Percentiles rank a stretch among this genome's conserved stretches.
Conservation (phyloP, 2,113 vertebrate species). For the Jacana jacana region DNA sequence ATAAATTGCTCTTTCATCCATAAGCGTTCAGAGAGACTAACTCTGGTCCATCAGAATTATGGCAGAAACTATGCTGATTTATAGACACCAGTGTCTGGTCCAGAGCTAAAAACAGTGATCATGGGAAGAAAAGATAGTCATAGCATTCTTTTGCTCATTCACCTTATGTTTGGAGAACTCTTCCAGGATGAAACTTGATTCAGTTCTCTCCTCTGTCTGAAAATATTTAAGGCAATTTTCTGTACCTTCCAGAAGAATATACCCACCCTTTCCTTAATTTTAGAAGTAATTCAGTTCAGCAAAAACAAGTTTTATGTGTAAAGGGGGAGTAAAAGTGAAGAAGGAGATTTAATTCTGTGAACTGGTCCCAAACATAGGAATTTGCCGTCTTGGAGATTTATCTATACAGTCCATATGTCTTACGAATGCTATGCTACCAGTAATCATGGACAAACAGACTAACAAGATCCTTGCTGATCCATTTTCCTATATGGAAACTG, state of each 20-base stretch:
- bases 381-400: neutral
- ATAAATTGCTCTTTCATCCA: neutral
- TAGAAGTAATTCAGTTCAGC: neutral
- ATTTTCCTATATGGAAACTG: neutral
- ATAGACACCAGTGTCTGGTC: neutral
- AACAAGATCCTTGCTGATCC: neutral
- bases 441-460: neutral
- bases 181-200: neutral
- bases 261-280: rapidly evolving
- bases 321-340: neutral
- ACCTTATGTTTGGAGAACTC: neutral
- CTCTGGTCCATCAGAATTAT: neutral
- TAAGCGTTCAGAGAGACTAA: neutral
- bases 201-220: neutral
- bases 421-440: neutral
- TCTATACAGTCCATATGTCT: neutral
- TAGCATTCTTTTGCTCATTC: neutral
- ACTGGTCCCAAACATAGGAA: neutral
- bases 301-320: neutral
- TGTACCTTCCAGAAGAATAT: neutral
- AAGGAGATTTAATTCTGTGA: neutral
- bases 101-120: neutral
- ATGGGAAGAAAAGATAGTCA: neutral
- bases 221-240: neutral
- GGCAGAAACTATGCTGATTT: neutral